Evolutionary conservation across 2,113 vertebrate genomes (phyloP), one percentile per base, ranked within the genome.

Genomic region (Phasianus colchicus): DNA sequence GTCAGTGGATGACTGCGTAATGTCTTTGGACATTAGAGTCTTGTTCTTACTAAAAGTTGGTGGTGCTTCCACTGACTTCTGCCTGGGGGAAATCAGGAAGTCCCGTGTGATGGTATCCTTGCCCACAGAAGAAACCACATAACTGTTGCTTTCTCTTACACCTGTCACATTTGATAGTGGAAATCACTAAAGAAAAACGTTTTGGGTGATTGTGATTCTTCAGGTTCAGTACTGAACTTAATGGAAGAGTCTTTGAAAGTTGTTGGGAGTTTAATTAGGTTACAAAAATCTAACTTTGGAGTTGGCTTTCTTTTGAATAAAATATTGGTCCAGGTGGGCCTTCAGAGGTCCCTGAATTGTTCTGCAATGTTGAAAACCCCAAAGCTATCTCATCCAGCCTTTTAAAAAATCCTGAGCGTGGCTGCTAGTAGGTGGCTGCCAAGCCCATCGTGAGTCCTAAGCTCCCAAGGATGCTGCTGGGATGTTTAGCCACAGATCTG

Each of bases 41-140:
- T 57, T 8, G 4, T 42, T 81, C 60, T 64, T 69, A 22, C 7
- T 54, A 64, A 64, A 64, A 69, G 27, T 42, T 63, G 42, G 21
- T n/a, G 40, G n/a, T 73, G 48, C 58, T 91, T 90, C 64, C 14
- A 25, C 10, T 82, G 30, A 38, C 20, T 65, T 60, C 45, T 91
- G 40, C 54, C 27, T 32, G 36, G 74, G 20, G 63, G 22, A 69
- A 34, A 29, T 24, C 4, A 7, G 63, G 69, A 69, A 30, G 32
- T 34, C 12, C 1, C 0, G 7, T 38, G 60, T 32, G 38, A 27
- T 24, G 0, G 0, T 63, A 12, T 11, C n/a, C 30, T 34, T 82
- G 64, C n/a, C 43, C 11, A 4, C 47, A 43, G 48, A 69, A 30
- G 43, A 92, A 81, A 27, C 18, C 69, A 57, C 9, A 3, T 9